Conservation (phyloP, 2,888 invertebrate species). For the Acleris emargana region DNA sequence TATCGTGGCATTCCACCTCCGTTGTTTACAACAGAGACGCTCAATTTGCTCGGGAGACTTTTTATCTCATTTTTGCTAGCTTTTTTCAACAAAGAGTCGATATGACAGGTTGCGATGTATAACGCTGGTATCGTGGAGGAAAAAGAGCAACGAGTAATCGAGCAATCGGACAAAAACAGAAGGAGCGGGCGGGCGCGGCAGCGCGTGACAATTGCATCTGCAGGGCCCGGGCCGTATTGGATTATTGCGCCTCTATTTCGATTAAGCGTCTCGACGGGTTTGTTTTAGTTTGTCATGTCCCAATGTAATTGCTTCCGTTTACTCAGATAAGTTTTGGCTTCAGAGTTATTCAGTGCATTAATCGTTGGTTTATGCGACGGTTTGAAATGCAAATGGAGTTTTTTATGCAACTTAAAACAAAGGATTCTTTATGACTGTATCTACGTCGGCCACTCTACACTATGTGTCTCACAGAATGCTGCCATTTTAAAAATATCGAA, state of each 20-base stretch:
- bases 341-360: constrained; percentile 15
- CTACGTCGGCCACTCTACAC: no score
- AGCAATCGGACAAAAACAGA: constrained; percentile 77
- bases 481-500: no score
- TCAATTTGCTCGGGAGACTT: constrained; percentile 81
- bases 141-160: constrained; percentile 78
- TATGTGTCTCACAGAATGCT: no score
- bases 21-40: constrained; percentile 81
- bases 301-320: constrained; percentile 43
- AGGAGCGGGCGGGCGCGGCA: constrained; percentile 66
- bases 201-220: constrained; percentile 81
- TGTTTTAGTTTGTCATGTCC: constrained; percentile 49
- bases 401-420: no score
- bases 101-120: constrained; percentile 79
- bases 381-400: no score
- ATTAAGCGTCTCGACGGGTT: constrained; percentile 63
- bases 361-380: neutral
- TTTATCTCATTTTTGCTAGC: constrained; percentile 70
- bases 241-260: constrained; percentile 73
- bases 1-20: constrained; percentile 81
- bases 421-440: no score
- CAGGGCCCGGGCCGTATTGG: constrained; percentile 74
- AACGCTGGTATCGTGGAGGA: constrained; percentile 69
- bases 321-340: constrained; percentile 23
- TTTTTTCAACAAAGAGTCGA: constrained; percentile 78